Percentiles rank a stretch among this genome's conserved stretches.
Conservation (phyloP, 1,140 invertebrate species). For the Trichoplusia ni region DNA sequence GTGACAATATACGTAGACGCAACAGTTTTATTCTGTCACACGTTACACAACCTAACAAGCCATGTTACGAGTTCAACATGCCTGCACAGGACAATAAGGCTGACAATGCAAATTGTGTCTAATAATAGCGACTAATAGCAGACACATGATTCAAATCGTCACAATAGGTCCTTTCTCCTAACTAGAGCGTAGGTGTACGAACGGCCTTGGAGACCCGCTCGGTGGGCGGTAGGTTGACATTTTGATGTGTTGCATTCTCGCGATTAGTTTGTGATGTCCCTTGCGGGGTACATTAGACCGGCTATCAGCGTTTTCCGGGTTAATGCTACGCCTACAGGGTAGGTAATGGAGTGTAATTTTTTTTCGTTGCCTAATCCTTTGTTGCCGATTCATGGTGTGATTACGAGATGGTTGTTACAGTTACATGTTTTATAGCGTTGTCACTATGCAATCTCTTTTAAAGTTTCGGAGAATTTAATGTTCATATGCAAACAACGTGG, state of each 20-base stretch:
- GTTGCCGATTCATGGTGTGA: background rate
- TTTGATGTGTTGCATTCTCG: conserved; percentile 38
- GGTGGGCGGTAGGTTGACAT: conserved; percentile 51
- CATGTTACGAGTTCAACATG: conserved; percentile 28
- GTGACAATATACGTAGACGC: conserved; percentile 4
- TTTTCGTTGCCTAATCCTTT: conserved; percentile 7
- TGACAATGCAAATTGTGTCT: conserved; percentile 41
- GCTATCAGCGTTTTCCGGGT: conserved; percentile 3
- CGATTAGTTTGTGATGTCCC: background rate
- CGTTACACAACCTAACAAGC: conserved; percentile 22
- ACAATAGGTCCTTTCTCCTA: conserved; percentile 57
- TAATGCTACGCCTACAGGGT: background rate
- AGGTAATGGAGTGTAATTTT: conserved; percentile 8
- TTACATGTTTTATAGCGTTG: no score
- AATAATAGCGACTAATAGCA: conserved; percentile 35
- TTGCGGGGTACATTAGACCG: background rate
- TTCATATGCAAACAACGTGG: no score
- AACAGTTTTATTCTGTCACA: conserved; percentile 27
- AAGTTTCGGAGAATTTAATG: no score
- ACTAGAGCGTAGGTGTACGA: conserved; percentile 56
- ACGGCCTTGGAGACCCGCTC: conserved; percentile 23
- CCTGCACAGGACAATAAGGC: conserved; percentile 24
- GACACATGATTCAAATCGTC: conserved; percentile 27
- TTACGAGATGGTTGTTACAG: background rate
- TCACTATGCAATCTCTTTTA: no score